Base-by-base conservation (phyloP, 2,113 vertebrate species). In the Nesoenas mayeri region DNA sequence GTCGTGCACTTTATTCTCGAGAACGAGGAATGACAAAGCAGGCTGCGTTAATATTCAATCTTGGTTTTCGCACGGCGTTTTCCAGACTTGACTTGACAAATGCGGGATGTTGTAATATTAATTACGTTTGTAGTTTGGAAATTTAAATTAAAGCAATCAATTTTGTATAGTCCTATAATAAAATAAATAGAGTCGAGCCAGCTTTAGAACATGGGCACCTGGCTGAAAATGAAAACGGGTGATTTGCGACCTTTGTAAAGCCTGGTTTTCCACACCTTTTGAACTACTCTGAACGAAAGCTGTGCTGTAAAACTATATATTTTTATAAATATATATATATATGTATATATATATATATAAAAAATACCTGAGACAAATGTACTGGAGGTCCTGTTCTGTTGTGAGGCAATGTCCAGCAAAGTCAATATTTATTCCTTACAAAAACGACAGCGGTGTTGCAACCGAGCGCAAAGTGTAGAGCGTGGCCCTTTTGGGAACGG, bases 361-460 rank as follows among this genome's bases (percentile, higher is more conserved):
- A 48, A 64, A 77, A 32, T 1, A 71, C 25, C 54, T 54, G 60
- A 38, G 70, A 64, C 79, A 82, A 91, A 94, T 66, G 81, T 48
- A 78, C 31, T 79, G 93, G 90, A 92, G 93, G 95, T 93, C 93
- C 83, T 67, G 69, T 65, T 80, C 79, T 94, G 85, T 91, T 32
- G 11, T 92, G 88, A 96, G 83, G 96, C 93, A 93, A 91, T 71
- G 65, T 74, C 82, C 90, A 64, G 95, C 85, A 95, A 92, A 93
- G 95, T 97, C 95, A 97, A 96, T 97, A 97, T 96, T 96, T 90
- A 95, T 94, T 88, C 69, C 94, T 95, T 78, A 73, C 85, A 90
- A 96, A 97, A 94, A 85, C 72, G 74, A 38, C 90, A 72, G 72
- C 8, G 72, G 69, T 96, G 92, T 95, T 86, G 93, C 93, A 96